phyloP scores from a whole-genome alignment of 1,140 invertebrate species.

The Hestina assimilis region DNA sequence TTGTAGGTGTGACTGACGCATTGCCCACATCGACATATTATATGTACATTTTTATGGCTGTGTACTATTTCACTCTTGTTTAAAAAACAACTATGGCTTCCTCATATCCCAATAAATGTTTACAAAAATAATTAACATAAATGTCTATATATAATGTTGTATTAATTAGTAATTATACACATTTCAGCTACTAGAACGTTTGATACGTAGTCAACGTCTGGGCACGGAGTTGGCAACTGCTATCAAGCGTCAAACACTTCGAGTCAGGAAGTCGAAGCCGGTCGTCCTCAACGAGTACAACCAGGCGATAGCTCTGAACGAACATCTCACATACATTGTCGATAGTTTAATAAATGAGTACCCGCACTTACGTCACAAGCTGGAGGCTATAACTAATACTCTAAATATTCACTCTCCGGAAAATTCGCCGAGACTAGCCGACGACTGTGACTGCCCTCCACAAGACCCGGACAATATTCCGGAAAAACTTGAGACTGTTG shows the following conservation, averaged over 20 bases:
- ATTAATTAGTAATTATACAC: too few relatives aligned
- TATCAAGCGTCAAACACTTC: conserved; percentile 51
- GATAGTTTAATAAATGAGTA: conserved; percentile 41
- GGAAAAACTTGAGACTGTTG: conserved; percentile 28
- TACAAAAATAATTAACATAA: too few relatives aligned
- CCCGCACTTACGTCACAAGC: conserved; percentile 46
- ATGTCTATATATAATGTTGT: too few relatives aligned
- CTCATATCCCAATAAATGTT: too few relatives aligned
- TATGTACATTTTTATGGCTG: too few relatives aligned
- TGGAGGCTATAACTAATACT: conserved; percentile 47
- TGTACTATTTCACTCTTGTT: too few relatives aligned
- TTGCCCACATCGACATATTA: too few relatives aligned
- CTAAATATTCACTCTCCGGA: conserved; percentile 51
- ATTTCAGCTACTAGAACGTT: conserved; percentile 59
- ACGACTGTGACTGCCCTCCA: conserved; percentile 33
- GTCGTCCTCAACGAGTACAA: conserved; percentile 47
- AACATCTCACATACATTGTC: conserved; percentile 42
- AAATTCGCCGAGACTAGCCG: conserved; percentile 37
- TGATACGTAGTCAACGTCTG: conserved; percentile 59
- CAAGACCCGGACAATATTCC: conserved; percentile 22
- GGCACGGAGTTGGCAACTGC: conserved; percentile 53
- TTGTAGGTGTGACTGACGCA: too few relatives aligned
- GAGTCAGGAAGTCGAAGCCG: conserved; percentile 46
- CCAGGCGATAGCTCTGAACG: conserved; percentile 47
- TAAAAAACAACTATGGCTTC: too few relatives aligned